A percentile compares a stretch with the other conserved stretches of the same genome.
Conservation (phyloP, 2,113 vertebrate genomes). For the Mionectes macconnelli region DNA sequence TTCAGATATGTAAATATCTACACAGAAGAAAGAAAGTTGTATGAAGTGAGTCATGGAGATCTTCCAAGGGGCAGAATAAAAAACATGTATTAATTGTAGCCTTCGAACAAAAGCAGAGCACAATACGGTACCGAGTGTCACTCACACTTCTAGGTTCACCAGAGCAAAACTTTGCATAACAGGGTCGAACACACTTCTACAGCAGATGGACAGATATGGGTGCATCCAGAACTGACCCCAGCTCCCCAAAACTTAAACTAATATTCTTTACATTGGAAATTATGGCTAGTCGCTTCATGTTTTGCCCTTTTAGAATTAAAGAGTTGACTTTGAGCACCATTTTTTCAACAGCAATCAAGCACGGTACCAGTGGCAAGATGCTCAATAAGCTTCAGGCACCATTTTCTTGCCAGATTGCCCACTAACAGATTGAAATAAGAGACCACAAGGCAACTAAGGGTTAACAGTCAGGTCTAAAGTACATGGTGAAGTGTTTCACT, state of each 20-base stretch:
- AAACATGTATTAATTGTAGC: not conserved
- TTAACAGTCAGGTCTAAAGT: not conserved
- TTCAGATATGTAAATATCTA: not conserved
- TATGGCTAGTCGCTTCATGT: not conserved
- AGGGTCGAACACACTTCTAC: not conserved
- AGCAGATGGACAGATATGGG: not conserved
- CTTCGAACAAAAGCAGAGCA: not conserved
- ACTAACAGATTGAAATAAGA: not conserved
- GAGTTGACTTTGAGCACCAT: not conserved
- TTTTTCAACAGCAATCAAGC: not conserved
- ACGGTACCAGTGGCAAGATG: not conserved
- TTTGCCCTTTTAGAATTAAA: not conserved
- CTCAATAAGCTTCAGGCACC: not conserved
- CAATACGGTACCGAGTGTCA: not conserved
- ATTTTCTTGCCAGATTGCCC: not conserved
- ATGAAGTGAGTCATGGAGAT: not conserved
- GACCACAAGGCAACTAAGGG: not conserved
- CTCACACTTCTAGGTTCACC: not conserved
- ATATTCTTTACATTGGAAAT: not conserved
- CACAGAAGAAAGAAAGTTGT: not conserved
- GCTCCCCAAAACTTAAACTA: not conserved
- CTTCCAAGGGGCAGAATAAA: not conserved
- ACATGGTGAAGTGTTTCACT: not conserved
- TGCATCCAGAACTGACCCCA: not conserved
- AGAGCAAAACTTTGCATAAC: not conserved